Percentiles rank a stretch among this genome's conserved stretches.
These are phyloP conservation scores for Lobophora halterata DNA, from an alignment of 2,888 invertebrate genomes.

Conservation along the genomic window DNA sequence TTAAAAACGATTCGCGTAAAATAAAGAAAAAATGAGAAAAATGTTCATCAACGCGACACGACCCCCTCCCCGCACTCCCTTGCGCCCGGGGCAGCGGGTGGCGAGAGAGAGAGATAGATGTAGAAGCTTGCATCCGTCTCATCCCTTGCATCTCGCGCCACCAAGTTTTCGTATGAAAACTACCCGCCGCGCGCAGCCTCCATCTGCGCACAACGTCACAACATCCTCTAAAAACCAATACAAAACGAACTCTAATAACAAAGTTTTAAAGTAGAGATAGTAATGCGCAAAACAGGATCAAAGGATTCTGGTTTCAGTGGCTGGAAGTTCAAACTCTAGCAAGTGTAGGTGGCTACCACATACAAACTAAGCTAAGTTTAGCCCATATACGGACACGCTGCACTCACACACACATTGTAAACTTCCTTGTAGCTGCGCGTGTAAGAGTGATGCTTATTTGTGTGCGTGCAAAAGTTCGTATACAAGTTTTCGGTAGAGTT, in stretches of 20 bases:
- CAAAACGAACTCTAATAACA: slow-evolving; percentile 24
- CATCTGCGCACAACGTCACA: slow-evolving; percentile 34
- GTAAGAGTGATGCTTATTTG: slow-evolving; percentile 41
- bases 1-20: slow-evolving; percentile 80
- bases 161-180: slow-evolving; percentile 75
- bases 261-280: slow-evolving; percentile 18
- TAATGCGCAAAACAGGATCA: slow-evolving; percentile 18
- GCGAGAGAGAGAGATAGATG: slow-evolving; percentile 50
- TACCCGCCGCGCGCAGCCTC: slow-evolving; percentile 73
- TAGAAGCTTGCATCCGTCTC: slow-evolving; percentile 49
- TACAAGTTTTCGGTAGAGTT: slow-evolving; percentile 78
- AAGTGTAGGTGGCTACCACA: slow-evolving; percentile 65
- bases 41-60: slow-evolving; percentile 81
- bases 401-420: slow-evolving; percentile 60
- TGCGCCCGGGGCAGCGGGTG: slow-evolving; percentile 70
- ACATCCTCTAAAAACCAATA: slow-evolving; percentile 14
- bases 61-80: slow-evolving; percentile 54
- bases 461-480: slow-evolving; percentile 73
- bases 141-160: slow-evolving; percentile 71
- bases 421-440: slow-evolving; percentile 48
- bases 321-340: slow-evolving; percentile 60
- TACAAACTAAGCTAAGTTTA: slow-evolving; percentile 67
- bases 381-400: slow-evolving; percentile 57
- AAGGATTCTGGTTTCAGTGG: slow-evolving; percentile 10
- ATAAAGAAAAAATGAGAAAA: slow-evolving; percentile 79